phyloP scores from a whole-genome alignment of 35 echinoderm and acorn worm species.

The Ophioderma brevispina region DNA sequence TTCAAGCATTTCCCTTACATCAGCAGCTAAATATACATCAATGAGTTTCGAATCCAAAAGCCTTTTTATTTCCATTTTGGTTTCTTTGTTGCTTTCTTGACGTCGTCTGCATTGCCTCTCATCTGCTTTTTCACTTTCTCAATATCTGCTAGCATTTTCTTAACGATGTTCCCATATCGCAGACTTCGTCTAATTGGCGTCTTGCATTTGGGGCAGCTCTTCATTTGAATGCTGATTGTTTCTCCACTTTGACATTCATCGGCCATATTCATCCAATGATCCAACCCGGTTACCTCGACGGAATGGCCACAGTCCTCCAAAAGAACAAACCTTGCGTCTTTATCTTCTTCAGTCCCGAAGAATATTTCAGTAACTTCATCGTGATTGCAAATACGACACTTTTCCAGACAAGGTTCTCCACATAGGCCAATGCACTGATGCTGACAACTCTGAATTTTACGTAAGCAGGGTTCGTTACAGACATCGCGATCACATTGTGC shows the following conservation, averaged over 20 bases:
- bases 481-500: slow-evolving; percentile 56
- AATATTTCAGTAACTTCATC: slow-evolving; percentile 75
- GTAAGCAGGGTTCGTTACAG: slow-evolving; percentile 44
- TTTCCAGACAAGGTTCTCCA: slow-evolving; percentile 63
- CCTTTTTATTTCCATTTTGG: too few species aligned
- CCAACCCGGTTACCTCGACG: slow-evolving; percentile 44
- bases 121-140: slow-evolving; percentile 62
- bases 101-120: slow-evolving; percentile 22
- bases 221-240: slow-evolving; percentile 21
- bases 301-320: slow-evolving; percentile 54
- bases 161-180: slow-evolving; percentile 81
- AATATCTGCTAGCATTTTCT: slow-evolving; percentile 56
- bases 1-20: too few species aligned
- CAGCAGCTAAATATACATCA: too few species aligned
- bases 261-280: slow-evolving; percentile 27
- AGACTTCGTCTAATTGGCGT: slow-evolving; percentile 66
- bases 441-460: slow-evolving; percentile 31
- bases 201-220: slow-evolving; percentile 51
- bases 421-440: slow-evolving; percentile 68
- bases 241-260: neutral
- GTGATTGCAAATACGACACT: slow-evolving; percentile 64
- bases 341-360: slow-evolving; percentile 86
- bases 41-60: too few species aligned
- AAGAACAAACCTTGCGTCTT: slow-evolving; percentile 43
- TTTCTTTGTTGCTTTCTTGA: too few species aligned